Conservation (phyloP, 2,113 vertebrate genomes). For the Mixornis gularis region DNA sequence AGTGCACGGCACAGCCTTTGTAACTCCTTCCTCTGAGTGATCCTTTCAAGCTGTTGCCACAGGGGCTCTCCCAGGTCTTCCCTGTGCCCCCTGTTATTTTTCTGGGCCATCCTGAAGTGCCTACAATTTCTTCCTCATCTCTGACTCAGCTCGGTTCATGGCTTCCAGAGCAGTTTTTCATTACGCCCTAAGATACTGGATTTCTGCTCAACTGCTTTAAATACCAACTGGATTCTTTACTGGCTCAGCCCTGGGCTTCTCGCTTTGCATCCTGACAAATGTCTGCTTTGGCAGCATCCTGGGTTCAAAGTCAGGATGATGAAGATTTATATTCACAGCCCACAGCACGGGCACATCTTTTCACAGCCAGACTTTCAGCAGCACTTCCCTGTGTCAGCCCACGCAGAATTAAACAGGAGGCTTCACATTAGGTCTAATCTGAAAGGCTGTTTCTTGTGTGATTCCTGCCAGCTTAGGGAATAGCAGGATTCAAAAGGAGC, state of each 20-base stretch:
- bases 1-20: fast-evolving
- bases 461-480: not conserved
- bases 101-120: not conserved
- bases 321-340: not conserved
- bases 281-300: not conserved
- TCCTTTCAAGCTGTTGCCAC: not conserved
- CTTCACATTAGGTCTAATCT: not conserved
- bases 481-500: not conserved
- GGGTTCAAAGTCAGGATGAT: not conserved
- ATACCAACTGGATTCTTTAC: not conserved
- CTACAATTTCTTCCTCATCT: not conserved
- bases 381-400: not conserved
- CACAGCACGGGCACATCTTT: not conserved
- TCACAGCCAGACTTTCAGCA: not conserved
- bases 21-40: not conserved
- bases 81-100: not conserved
- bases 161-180: not conserved
- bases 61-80: not conserved
- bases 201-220: not conserved
- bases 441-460: not conserved
- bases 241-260: not conserved
- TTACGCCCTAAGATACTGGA: not conserved
- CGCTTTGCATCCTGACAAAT: not conserved
- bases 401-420: not conserved
- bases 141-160: not conserved